phyloP scores from a whole-genome alignment of 1,140 invertebrate species.

The Euwallacea fornicatus region DNA sequence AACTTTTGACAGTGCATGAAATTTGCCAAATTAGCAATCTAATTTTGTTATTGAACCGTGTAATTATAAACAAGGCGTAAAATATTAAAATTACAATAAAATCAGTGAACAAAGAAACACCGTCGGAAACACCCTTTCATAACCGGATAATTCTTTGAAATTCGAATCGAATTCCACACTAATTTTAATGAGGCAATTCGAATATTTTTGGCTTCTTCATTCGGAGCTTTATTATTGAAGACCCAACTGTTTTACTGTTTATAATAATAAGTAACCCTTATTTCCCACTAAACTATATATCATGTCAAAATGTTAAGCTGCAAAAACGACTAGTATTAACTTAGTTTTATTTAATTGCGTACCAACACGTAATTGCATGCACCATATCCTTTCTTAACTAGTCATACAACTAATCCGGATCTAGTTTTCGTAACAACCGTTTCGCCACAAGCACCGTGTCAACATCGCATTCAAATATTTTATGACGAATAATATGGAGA shows the following conservation, averaged over 20 bases:
- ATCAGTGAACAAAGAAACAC: neutral
- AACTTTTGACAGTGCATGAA: too few species aligned
- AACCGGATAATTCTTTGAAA: too few species aligned
- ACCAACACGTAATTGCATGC: slow-evolving; percentile 1
- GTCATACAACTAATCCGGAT: slow-evolving; percentile 5
- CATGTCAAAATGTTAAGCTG: too few species aligned
- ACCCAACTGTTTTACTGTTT: too few species aligned
- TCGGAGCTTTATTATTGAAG: too few species aligned
- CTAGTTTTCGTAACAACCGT: slow-evolving; percentile 8
- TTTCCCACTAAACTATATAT: too few species aligned
- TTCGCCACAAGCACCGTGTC: neutral
- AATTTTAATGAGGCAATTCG: too few species aligned
- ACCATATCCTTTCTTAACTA: slow-evolving; percentile 13
- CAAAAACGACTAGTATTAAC: neutral
- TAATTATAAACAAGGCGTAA: neutral
- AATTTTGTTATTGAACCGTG: neutral
- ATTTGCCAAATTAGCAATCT: neutral
- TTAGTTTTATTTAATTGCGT: neutral
- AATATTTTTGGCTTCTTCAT: too few species aligned
- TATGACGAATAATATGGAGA: too few species aligned
- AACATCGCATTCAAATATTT: neutral
- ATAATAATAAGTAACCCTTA: too few species aligned
- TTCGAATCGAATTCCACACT: too few species aligned
- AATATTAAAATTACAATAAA: neutral
- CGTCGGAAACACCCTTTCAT: too few species aligned